These are phyloP conservation scores for Eristalinus aeneus DNA, from an alignment of 2,888 invertebrate genomes.

Conservation along the genomic window DNA sequence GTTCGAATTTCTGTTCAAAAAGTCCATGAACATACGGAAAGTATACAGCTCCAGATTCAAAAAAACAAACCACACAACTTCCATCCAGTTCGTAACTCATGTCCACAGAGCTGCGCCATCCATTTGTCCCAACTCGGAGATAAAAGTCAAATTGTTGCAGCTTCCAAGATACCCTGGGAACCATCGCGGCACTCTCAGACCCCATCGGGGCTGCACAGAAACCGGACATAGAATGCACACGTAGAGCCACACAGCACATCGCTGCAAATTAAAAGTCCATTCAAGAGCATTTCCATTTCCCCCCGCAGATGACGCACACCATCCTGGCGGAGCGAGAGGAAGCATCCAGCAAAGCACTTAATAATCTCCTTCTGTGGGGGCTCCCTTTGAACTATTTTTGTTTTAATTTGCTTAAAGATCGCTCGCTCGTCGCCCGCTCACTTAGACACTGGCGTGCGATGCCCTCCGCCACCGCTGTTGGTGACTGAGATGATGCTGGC, in stretches of 20 bases:
- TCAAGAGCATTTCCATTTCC: constrained; percentile 2
- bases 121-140: too few species aligned
- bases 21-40: too few species aligned
- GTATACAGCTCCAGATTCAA: too few species aligned
- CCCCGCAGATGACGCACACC: constrained; percentile 46
- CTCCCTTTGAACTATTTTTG: constrained; percentile 59
- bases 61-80: too few species aligned
- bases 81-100: too few species aligned
- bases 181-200: neutral
- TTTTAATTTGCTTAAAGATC: constrained; percentile 61
- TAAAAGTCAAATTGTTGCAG: too few species aligned
- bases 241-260: neutral
- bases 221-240: constrained; percentile 31
- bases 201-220: constrained; percentile 9
- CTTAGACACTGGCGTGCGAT: neutral
- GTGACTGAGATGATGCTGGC: constrained; percentile 54
- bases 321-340: neutral
- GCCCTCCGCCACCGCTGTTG: neutral
- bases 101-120: too few species aligned
- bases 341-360: constrained; percentile 37
- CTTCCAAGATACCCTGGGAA: neutral
- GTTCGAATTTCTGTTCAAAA: too few species aligned
- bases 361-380: constrained; percentile 51
- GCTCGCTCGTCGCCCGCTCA: constrained; percentile 7
- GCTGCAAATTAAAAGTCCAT: constrained; percentile 33